These are phyloP conservation scores for Isurus oxyrinchus DNA, from an alignment of 2,113 vertebrate species.

Conservation along the genomic window DNA sequence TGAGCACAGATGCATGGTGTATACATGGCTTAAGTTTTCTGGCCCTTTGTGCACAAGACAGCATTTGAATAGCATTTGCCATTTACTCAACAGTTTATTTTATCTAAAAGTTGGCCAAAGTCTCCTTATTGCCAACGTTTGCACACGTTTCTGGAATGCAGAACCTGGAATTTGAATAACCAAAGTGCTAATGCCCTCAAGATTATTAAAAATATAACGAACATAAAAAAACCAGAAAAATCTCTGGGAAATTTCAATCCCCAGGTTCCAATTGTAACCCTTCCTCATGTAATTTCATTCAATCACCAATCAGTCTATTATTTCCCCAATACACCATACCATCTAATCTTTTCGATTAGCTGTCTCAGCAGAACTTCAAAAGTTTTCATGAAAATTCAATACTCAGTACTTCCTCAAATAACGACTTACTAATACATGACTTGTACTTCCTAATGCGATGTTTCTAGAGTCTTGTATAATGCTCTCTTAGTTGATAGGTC, in stretches of 20 bases:
- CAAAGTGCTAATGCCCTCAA: background rate
- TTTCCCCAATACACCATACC: background rate
- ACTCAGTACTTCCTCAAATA: background rate
- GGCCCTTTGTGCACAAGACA: background rate
- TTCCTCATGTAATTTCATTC: background rate
- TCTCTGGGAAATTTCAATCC: background rate
- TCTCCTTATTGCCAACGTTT: background rate
- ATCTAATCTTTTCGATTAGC: background rate
- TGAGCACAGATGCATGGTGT: background rate
- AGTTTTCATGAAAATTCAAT: background rate
- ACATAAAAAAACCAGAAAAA: background rate
- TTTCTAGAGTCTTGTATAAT: background rate
- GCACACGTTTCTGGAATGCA: background rate
- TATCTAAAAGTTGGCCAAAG: background rate
- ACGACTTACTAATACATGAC: background rate
- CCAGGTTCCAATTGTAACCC: background rate
- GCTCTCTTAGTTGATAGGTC: background rate
- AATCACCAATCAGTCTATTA: background rate
- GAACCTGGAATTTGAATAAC: background rate
- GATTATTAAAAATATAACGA: background rate
- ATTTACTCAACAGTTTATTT: background rate
- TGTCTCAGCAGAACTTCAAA: background rate
- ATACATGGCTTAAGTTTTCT: background rate
- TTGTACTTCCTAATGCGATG: background rate
- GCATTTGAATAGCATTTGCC: background rate